Percentiles rank a stretch among this genome's conserved stretches.
Conservation (phyloP, 2,797 vertebrate genomes). For the Lophotriccus pileatus region DNA sequence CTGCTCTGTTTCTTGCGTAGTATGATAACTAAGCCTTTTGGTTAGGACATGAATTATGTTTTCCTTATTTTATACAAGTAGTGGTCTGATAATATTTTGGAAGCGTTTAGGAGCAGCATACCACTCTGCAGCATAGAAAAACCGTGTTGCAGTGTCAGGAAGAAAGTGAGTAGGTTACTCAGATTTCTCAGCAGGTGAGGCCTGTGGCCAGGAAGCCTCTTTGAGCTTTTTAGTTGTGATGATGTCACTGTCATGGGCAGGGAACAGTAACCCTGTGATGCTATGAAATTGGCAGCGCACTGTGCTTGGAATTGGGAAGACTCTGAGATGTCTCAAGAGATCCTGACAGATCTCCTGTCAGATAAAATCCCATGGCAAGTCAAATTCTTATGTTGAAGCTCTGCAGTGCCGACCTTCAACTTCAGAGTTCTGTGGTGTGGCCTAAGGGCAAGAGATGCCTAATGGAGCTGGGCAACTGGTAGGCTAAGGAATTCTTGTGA, state of each 20-base stretch:
- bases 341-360: neutral
- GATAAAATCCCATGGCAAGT: conserved; percentile 1
- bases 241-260: neutral
- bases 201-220: neutral
- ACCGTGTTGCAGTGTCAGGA: neutral
- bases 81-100: conserved; percentile 11
- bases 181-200: neutral
- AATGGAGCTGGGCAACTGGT: neutral
- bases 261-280: neutral
- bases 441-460: neutral
- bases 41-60: conserved; percentile 45
- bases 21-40: conserved; percentile 14
- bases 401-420: neutral
- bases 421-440: neutral
- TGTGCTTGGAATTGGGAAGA: neutral
- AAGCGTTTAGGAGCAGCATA: neutral
- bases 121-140: neutral
- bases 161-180: neutral
- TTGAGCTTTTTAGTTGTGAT: conserved; percentile 25
- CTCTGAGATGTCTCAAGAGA: neutral
- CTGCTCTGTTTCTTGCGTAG: neutral
- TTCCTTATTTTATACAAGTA: conserved; percentile 40
- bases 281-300: neutral
- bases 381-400: neutral
- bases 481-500: neutral